Base-by-base conservation (phyloP, 2,113 vertebrate species). In the Aegypius monachus region DNA sequence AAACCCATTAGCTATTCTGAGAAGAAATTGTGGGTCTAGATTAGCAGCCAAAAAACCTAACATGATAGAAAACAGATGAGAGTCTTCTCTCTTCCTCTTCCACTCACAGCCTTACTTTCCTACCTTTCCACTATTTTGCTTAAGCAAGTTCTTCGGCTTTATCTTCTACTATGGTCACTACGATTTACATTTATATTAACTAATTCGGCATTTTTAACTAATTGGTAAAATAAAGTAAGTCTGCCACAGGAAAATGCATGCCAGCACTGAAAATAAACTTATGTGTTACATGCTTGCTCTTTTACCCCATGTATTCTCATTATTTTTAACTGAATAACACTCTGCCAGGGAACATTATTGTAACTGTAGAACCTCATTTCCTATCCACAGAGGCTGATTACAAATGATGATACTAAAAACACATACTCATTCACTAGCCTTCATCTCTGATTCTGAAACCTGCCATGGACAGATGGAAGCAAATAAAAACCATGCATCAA, bases 301-400 rank as follows among this genome's bases (percentile, higher is more conserved):
- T 16, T 6, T 10, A 1, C 3, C 3, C 32, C 19, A 22, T 0
- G 1, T 29, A 75, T 73, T 88, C 29, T 52, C 16, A 16, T 13
- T 40, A 36, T 22, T 63, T 83, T 83, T 55, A 56, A 40, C 34
- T 43, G 20, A 93, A 2, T 32, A 91, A 84, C 36, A 68, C 10
- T 23, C 23, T 2, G 3, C 7, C 26, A 78, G 31, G 17, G 48
- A 81, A 81, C 55, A 40, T 29, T 11, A 65, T 7, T 5, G 0
- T 40, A 52, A 53, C 55, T 58, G 16, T 4, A 81, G 66, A 81
- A 75, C 5, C 11, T 75, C 7, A 47, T 31, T 88, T 80, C 47
- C 23, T 19, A 48, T 13, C 45, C 17, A 77, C 16, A 15, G 61
- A 80, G 16, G 66, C 36, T 27, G 38, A 79, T 43, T 53, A 43